Percentiles rank a stretch among this genome's conserved stretches.
Evolutionary conservation across 2,888 invertebrate genomes (phyloP).

Genomic region (Hypercompe scribonia): DNA sequence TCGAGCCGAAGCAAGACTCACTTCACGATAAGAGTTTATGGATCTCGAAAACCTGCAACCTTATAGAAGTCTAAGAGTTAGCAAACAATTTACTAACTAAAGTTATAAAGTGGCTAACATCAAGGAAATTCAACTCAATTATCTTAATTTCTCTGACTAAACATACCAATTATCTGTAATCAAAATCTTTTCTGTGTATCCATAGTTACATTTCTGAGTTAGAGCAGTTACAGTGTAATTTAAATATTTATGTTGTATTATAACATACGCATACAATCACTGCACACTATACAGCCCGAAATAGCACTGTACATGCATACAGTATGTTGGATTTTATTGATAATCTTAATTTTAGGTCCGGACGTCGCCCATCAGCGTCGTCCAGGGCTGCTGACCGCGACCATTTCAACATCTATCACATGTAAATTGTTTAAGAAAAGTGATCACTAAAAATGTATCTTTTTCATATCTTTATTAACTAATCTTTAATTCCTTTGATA

Average conservation of each 20-base stretch:
- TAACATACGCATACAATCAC: not conserved
- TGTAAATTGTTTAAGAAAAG: not conserved
- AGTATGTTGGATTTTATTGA: constrained; percentile 51
- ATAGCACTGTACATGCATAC: constrained; percentile 31
- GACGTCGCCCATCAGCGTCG: constrained; percentile 19
- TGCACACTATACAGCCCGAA: constrained; percentile 26
- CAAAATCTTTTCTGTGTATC: too few species aligned
- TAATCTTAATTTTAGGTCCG: constrained; percentile 50
- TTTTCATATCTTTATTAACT: not conserved
- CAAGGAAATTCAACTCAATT: not conserved
- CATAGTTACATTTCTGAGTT: not conserved
- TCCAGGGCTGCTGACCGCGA: constrained; percentile 34
- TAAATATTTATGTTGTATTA: not conserved
- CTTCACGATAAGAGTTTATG: not conserved
- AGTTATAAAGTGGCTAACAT: too few species aligned
- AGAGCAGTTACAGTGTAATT: not conserved
- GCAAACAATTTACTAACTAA: too few species aligned
- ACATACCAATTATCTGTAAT: not conserved
- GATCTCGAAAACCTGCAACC: not conserved
- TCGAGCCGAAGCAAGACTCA: not conserved
- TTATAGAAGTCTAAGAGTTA: too few species aligned
- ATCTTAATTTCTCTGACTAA: not conserved
- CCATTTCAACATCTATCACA: not conserved
- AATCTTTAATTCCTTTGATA: not conserved
- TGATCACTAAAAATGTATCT: not conserved